A percentile compares a stretch with the other conserved stretches of the same genome.
phyloP scores from a whole-genome alignment of 2,797 vertebrate genomes.

The Zalophus californianus region DNA sequence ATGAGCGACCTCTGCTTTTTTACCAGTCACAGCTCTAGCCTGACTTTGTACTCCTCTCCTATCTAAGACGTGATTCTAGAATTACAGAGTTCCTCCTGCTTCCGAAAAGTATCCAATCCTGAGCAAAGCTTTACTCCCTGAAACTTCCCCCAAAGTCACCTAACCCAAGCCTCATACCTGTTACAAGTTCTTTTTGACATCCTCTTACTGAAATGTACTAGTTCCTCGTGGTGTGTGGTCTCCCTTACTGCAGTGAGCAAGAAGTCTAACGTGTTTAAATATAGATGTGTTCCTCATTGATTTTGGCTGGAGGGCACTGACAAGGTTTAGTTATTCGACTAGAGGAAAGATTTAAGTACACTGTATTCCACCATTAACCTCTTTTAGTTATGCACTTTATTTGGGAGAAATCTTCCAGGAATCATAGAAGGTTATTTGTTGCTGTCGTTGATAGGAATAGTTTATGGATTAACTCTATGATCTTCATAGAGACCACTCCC shows the following conservation, averaged over 20 bases:
- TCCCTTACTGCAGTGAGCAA: background rate
- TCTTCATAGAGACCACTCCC: background rate
- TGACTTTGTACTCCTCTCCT: background rate
- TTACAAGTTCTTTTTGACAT: background rate
- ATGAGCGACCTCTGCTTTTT: background rate
- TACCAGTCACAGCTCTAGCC: background rate
- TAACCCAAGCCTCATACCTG: background rate
- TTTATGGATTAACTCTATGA: background rate
- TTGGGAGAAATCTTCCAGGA: background rate
- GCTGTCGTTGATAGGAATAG: background rate
- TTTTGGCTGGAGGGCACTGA: background rate
- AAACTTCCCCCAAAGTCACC: background rate
- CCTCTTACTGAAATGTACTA: background rate
- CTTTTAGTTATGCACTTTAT: background rate
- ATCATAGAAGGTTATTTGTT: background rate
- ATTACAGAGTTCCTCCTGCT: background rate
- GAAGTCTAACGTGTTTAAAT: background rate
- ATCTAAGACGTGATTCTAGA: background rate
- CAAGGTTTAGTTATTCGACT: slow-evolving; percentile 4
- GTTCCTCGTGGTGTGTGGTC: background rate
- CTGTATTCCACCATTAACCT: background rate
- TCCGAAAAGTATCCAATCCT: background rate
- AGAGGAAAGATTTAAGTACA: background rate
- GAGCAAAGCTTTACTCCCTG: background rate
- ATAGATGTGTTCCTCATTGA: background rate